Conservation (phyloP, 2,888 invertebrate genomes). For the Tetramorium bicarinatum region DNA sequence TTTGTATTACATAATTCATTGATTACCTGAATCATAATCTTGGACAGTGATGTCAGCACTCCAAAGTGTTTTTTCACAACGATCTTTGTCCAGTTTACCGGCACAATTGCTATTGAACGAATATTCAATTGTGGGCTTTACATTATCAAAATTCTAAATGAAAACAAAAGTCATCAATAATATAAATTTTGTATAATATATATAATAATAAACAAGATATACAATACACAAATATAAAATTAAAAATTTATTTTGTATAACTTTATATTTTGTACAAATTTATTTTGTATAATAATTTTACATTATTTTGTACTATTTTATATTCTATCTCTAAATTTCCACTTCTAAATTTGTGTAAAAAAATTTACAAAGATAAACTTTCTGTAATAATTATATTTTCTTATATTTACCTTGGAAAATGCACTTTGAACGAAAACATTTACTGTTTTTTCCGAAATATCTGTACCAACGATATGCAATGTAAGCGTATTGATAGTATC, state of each 20-base stretch:
- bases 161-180: not conserved
- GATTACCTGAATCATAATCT: conserved; percentile 86
- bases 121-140: conserved; percentile 89
- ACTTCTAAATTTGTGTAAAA: not conserved
- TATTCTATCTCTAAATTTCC: conserved; percentile 13
- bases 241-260: not conserved
- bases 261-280: not conserved
- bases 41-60: conserved; percentile 90
- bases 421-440: conserved; percentile 76
- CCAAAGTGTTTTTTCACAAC: conserved; percentile 91
- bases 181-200: not conserved
- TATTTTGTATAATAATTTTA: conserved; percentile 11
- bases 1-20: not conserved
- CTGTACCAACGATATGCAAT: conserved; percentile 74
- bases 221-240: conserved; percentile 33
- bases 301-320: conserved; percentile 11
- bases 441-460: conserved; percentile 79
- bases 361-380: not conserved
- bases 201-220: not conserved
- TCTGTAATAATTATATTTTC: not conserved
- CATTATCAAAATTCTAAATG: conserved; percentile 86
- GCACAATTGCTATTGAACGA: conserved; percentile 90
- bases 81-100: conserved; percentile 87
- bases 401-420: conserved; percentile 62
- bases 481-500: conserved; percentile 78